phyloP scores from a whole-genome alignment of 2,888 invertebrate species.

The Scaptomyza polygonia region DNA sequence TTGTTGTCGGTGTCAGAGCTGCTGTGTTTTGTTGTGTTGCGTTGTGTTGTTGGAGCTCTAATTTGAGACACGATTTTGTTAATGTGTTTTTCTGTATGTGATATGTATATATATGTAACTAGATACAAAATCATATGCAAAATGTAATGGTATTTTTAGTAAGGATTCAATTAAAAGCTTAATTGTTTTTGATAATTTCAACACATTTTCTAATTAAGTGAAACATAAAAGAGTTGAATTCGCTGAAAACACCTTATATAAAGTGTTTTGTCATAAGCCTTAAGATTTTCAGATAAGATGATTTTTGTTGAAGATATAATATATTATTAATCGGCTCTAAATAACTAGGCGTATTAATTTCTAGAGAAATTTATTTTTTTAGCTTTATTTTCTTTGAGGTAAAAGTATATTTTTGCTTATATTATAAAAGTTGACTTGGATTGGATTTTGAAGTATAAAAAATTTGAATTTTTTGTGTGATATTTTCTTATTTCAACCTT shows the following conservation, averaged over 20 bases:
- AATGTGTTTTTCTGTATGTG: constrained; percentile 57
- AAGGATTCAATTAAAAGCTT: background rate
- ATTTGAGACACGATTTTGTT: constrained; percentile 72
- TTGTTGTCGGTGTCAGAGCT: constrained; percentile 34
- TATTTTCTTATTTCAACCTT: no score
- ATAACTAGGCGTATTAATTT: background rate
- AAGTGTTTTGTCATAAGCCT: no score
- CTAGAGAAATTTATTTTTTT: background rate
- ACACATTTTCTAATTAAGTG: no score
- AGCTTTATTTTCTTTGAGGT: background rate
- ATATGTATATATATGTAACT: background rate
- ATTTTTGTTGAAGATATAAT: background rate
- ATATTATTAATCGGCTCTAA: background rate
- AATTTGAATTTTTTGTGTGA: no score
- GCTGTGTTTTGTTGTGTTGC: constrained; percentile 36
- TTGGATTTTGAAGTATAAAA: no score
- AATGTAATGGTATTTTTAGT: background rate
- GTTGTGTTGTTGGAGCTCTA: constrained; percentile 55
- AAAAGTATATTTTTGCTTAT: background rate
- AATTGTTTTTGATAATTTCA: no score
- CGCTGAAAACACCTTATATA: no score
- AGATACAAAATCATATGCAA: no score
- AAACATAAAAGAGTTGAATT: no score
- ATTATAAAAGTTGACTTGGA: no score
- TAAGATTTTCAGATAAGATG: no score